Percentiles rank a stretch among this genome's conserved stretches.
Conservation (phyloP, 2,113 vertebrate species). For the Ictalurus punctatus region DNA sequence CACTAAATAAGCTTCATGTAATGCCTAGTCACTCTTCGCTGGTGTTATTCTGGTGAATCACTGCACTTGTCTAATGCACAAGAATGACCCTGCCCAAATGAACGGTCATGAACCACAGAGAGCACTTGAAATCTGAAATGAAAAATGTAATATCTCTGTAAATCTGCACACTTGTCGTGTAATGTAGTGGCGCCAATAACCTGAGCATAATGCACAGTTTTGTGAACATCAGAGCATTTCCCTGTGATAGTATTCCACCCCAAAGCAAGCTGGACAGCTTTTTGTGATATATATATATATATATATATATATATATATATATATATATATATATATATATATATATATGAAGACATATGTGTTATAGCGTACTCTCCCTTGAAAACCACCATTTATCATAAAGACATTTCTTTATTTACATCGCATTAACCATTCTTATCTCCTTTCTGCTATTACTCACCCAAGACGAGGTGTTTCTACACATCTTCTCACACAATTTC, state of each 20-base stretch:
- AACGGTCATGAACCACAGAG: constrained; percentile 18
- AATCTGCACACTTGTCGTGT: constrained; percentile 32
- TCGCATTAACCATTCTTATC: constrained; percentile 48
- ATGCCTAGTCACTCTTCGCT: constrained; percentile 17
- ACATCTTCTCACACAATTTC: constrained; percentile 38
- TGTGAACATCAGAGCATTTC: constrained; percentile 19
- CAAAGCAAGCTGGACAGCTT: constrained; percentile 1
- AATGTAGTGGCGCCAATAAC: constrained; percentile 20
- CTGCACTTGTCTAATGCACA: constrained; percentile 25
- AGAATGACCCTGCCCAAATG: constrained; percentile 9
- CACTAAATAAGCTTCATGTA: constrained; percentile 25
- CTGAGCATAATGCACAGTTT: background rate
- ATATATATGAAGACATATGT: background rate
- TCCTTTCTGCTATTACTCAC: constrained; percentile 43
- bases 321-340: no score
- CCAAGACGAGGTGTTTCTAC: constrained; percentile 55
- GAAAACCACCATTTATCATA: constrained; percentile 16
- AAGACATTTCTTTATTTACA: constrained; percentile 38
- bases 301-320: no score
- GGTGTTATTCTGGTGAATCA: constrained; percentile 36
- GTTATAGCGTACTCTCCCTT: constrained; percentile 1
- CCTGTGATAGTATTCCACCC: constrained; percentile 9
- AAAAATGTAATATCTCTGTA: constrained; percentile 12
- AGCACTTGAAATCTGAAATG: constrained; percentile 22
- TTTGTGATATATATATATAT: background rate